A percentile compares a stretch with the other conserved stretches of the same genome.
Evolutionary conservation across 1,140 invertebrate species (phyloP).

Genomic region (Phortica variegata): DNA sequence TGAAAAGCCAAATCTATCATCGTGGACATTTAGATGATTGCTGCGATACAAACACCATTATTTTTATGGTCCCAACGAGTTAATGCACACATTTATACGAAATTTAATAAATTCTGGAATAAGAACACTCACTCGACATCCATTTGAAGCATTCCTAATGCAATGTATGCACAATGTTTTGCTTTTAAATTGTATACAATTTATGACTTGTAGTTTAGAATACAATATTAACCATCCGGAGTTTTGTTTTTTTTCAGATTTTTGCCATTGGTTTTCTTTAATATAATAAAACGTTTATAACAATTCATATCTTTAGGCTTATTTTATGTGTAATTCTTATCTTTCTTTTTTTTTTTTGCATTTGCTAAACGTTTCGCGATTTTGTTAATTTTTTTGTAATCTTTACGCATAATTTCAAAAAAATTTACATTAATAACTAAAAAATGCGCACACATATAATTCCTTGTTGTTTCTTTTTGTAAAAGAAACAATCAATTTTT

Average conservation of each 20-base stretch:
- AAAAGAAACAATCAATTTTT: constrained; percentile 52
- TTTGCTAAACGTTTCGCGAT: constrained; percentile 31
- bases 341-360: constrained; percentile 21
- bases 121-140: no score
- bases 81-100: no score
- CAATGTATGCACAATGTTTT: no score
- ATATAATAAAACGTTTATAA: constrained; percentile 44
- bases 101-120: no score
- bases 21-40: no score
- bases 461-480: constrained; percentile 43
- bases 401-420: constrained; percentile 33
- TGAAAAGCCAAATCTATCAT: no score
- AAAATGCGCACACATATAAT: constrained; percentile 39
- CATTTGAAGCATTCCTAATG: no score
- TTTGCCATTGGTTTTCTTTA: constrained; percentile 28
- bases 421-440: constrained; percentile 44
- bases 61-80: no score
- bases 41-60: no score
- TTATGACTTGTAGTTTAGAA: no score
- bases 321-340: constrained; percentile 38
- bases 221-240: neutral
- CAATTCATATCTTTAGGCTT: constrained; percentile 53
- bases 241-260: constrained; percentile 26
- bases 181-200: no score
- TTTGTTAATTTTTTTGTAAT: constrained; percentile 6